Evolutionary conservation across 2,888 invertebrate species (phyloP).

Genomic region (Nowickia ferox): DNA sequence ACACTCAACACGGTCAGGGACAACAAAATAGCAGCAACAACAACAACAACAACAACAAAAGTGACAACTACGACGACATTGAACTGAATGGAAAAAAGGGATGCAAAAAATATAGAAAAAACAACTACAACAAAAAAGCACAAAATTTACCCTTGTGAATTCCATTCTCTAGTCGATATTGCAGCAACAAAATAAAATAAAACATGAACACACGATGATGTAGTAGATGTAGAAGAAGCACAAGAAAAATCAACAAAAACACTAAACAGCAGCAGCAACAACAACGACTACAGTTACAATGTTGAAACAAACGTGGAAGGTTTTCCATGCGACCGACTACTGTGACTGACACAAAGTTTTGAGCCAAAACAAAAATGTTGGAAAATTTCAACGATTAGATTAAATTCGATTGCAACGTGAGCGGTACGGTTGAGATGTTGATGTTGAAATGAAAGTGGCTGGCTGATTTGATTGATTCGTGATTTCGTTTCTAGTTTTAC

Average conservation of each 20-base stretch:
- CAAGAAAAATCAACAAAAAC: slow-evolving; percentile 53
- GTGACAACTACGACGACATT: slow-evolving; percentile 48
- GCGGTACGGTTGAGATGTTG: slow-evolving; percentile 73
- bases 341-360: slow-evolving; percentile 73
- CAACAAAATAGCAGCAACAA: slow-evolving; percentile 52
- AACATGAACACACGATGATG: slow-evolving; percentile 76
- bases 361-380: slow-evolving; percentile 81
- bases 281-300: slow-evolving; percentile 49
- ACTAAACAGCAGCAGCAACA: slow-evolving; percentile 43
- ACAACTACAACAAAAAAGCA: slow-evolving; percentile 64
- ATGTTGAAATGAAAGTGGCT: slow-evolving; percentile 56
- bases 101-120: slow-evolving; percentile 55
- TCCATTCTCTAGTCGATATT: slow-evolving; percentile 44
- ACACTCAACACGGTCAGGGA: slow-evolving; percentile 66
- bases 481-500: slow-evolving; percentile 49
- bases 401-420: slow-evolving; percentile 76
- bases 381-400: slow-evolving; percentile 82
- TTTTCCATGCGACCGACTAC: slow-evolving; percentile 65
- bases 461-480: slow-evolving; percentile 51
- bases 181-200: slow-evolving; percentile 66
- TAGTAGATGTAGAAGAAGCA: slow-evolving; percentile 77
- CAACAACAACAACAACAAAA: slow-evolving; percentile 35
- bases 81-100: slow-evolving; percentile 63
- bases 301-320: slow-evolving; percentile 64
- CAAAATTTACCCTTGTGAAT: slow-evolving; percentile 70